Evolutionary conservation across 2,797 vertebrate species (phyloP).

Genomic region (Holocentrus rufus): DNA sequence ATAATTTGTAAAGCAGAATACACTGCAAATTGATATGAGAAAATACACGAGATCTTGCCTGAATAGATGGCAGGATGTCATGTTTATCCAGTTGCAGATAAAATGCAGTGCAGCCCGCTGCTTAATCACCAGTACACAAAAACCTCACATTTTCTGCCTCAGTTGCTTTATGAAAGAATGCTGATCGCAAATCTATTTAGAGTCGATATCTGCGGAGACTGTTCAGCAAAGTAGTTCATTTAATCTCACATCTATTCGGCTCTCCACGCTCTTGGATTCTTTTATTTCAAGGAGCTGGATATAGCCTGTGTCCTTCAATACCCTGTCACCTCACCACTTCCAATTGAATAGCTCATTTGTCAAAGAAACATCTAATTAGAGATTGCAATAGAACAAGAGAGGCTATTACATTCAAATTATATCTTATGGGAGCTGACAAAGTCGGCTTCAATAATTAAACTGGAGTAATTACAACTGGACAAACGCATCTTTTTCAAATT

Average conservation of each 20-base stretch:
- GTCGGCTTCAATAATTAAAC: conserved; percentile 40
- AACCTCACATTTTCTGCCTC: conserved; percentile 13
- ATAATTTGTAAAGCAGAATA: not conserved
- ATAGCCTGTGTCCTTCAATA: conserved; percentile 41
- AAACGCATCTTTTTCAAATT: conserved; percentile 13
- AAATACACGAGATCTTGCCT: too few relatives aligned
- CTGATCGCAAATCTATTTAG: conserved; percentile 32
- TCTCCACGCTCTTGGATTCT: conserved; percentile 7
- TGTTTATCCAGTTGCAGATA: conserved; percentile 9
- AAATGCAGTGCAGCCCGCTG: not conserved
- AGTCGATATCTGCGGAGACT: conserved; percentile 26
- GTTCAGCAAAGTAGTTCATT: conserved; percentile 19
- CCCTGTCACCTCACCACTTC: conserved; percentile 20
- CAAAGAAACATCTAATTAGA: conserved; percentile 56
- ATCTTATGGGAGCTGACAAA: conserved; percentile 27
- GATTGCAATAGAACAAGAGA: conserved; percentile 20
- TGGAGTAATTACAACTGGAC: conserved; percentile 29
- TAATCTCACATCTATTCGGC: conserved; percentile 21
- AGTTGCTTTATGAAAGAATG: conserved; percentile 30
- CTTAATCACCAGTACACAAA: not conserved
- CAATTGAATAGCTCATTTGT: conserved; percentile 45
- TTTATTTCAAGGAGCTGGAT: conserved; percentile 1
- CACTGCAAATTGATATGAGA: not conserved
- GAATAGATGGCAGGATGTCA: not conserved
- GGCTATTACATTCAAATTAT: conserved; percentile 42